These are phyloP conservation scores for Idaea aversata DNA, from an alignment of 2,888 invertebrate genomes.

Conservation along the genomic window DNA sequence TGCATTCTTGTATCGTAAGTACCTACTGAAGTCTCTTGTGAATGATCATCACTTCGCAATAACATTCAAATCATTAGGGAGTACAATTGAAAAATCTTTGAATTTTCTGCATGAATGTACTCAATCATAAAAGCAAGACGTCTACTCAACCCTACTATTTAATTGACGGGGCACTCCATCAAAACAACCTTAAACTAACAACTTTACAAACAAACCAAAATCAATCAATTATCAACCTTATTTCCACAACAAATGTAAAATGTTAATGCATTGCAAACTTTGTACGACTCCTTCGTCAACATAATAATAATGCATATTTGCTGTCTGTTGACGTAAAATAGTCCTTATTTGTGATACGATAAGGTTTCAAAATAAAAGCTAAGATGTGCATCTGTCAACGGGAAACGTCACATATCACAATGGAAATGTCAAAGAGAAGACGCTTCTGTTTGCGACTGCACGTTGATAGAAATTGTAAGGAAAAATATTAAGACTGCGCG, in stretches of 20 bases:
- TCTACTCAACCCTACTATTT: conserved; percentile 63
- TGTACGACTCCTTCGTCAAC: conserved; percentile 42
- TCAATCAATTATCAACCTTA: conserved; percentile 44
- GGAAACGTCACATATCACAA: conserved; percentile 61
- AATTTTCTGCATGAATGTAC: conserved; percentile 65
- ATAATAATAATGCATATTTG: conserved; percentile 33
- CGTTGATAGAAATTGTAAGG: conserved; percentile 40
- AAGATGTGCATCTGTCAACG: conserved; percentile 57
- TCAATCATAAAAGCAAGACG: conserved; percentile 64
- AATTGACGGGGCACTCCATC: conserved; percentile 78
- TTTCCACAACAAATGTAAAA: conserved; percentile 33
- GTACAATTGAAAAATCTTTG: conserved; percentile 26
- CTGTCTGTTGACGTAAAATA: conserved; percentile 21
- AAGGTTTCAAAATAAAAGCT: conserved; percentile 24
- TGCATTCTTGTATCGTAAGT: too few species aligned
- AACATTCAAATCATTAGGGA: conserved; percentile 7
- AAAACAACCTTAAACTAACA: conserved; percentile 64
- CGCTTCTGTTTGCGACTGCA: conserved; percentile 44
- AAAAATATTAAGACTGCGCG: conserved; percentile 34
- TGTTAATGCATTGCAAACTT: conserved; percentile 36
- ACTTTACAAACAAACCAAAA: conserved; percentile 29
- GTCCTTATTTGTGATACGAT: conserved; percentile 31
- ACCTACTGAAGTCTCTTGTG: neutral
- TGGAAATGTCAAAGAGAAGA: conserved; percentile 57
- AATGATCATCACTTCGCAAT: conserved; percentile 1